These are phyloP conservation scores for Yponomeuta evonymella DNA, from an alignment of 2,888 invertebrate genomes.

Conservation along the genomic window DNA sequence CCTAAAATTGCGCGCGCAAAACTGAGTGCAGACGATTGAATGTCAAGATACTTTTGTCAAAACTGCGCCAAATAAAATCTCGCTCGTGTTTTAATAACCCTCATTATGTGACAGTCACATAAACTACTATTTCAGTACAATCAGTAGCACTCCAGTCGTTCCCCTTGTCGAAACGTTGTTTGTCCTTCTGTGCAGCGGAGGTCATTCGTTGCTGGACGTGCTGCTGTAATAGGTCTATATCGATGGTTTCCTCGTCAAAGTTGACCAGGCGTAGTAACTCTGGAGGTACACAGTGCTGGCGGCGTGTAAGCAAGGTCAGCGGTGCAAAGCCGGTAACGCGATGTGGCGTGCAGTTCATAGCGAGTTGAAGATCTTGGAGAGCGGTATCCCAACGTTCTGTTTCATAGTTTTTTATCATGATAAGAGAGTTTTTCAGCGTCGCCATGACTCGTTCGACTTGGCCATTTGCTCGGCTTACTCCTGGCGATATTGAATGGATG, in stretches of 20 bases:
- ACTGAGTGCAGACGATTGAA: too few species aligned
- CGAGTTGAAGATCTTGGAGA: constrained; percentile 25
- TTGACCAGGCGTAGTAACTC: constrained; percentile 23
- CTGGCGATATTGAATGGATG: constrained; percentile 24
- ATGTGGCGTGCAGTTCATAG: constrained; percentile 26
- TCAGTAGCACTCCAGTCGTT: too few species aligned
- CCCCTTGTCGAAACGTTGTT: constrained; percentile 22
- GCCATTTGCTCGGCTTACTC: constrained; percentile 27
- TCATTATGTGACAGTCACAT: too few species aligned
- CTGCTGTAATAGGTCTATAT: constrained; percentile 22
- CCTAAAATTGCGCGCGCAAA: too few species aligned
- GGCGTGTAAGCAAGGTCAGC: constrained; percentile 23
- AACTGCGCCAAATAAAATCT: too few species aligned
- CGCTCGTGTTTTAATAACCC: too few species aligned
- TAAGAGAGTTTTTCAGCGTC: constrained; percentile 23
- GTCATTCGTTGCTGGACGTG: constrained; percentile 25
- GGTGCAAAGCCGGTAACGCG: constrained; percentile 25
- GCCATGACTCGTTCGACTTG: constrained; percentile 25
- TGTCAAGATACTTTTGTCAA: too few species aligned
- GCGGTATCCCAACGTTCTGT: constrained; percentile 26
- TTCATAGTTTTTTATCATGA: constrained; percentile 26
- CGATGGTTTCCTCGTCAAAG: constrained; percentile 20
- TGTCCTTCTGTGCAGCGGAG: constrained; percentile 20
- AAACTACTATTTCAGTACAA: too few species aligned
- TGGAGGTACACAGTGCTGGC: constrained; percentile 25